Evolutionary conservation across 2,888 invertebrate species (phyloP), one percentile per base, ranked within the genome.

Genomic region (Tetranychus truncatus): DNA sequence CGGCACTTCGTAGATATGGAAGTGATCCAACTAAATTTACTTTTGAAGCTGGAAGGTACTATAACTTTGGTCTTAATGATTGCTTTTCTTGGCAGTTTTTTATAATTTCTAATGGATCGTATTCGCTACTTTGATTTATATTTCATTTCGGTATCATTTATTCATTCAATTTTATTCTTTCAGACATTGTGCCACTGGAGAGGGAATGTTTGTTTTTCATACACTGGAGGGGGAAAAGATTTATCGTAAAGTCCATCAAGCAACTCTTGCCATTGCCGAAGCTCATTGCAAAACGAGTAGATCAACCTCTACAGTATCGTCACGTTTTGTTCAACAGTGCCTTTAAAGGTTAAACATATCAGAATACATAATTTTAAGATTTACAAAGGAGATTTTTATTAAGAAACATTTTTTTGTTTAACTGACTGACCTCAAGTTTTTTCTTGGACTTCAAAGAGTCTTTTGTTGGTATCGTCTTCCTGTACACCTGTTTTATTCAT

Each of bases 131-230:
- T 34, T 72, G 44, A 15, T 18, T 24, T 55, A 34, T 24, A 1
- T 34, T 6, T 45, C 15, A 66, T 11, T 45, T 66, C n/a, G 0
- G 45, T 24, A 20, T 55, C 4, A 55, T 9, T 72, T 34, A 21
- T 65, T 72, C 45, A 72, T 15, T 66, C 24, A 21, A 11, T 75
- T 78, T 6, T 73, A 80, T 24, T n/a, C 20, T 44, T 66, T 67
- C 21, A 74, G 81, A 76, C 79, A 78, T 72, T 81, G 81, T 76
- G 76, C 77, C 11, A 81, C 81, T 20, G 81, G 81, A n/a, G 81
- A 81, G 76, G 81, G 81, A 11, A 78, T 81, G 78, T 81, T 81
- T 78, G 78, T 81, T 8, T 80, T 81, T 75, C 80, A 80, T 75
- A 80, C 80, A 18, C 74, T 78, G 6, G 79, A 81, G 67, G 80